phyloP scores from a whole-genome alignment of 2,797 vertebrate species.

The Syngnathus acus region DNA sequence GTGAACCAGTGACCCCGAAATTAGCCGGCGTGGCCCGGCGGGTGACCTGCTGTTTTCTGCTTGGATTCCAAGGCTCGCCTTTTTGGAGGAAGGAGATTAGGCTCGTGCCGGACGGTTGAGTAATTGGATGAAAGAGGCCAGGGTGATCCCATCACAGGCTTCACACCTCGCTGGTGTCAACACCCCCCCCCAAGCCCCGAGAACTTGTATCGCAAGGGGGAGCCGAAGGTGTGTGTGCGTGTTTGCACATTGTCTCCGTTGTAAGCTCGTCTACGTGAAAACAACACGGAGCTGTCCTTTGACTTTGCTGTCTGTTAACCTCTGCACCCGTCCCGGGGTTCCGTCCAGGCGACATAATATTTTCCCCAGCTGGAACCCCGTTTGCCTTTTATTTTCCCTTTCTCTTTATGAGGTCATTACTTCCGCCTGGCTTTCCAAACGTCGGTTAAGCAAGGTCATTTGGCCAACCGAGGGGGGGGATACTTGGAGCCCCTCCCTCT shows the following conservation, averaged over 20 bases:
- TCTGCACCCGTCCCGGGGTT: conserved; percentile 38
- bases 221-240: conserved; percentile 9
- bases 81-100: conserved; percentile 61
- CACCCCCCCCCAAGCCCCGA: conserved; percentile 22
- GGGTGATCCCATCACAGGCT: conserved; percentile 58
- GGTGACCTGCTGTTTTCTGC: conserved; percentile 57
- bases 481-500: conserved; percentile 6
- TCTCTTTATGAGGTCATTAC: conserved; percentile 59
- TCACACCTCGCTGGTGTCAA: conserved; percentile 49
- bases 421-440: conserved; percentile 60
- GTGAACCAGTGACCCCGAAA: conserved; percentile 37
- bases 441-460: conserved; percentile 52
- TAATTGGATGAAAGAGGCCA: conserved; percentile 59
- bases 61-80: conserved; percentile 46
- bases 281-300: conserved; percentile 9
- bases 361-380: conserved; percentile 40
- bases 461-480: conserved; percentile 14
- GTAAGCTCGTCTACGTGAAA: conserved; percentile 8
- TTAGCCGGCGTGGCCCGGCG: conserved; percentile 51
- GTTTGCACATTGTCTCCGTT: neutral
- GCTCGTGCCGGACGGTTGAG: conserved; percentile 48
- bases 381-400: conserved; percentile 18
- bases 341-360: conserved; percentile 55
- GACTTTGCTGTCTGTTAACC: conserved; percentile 44
- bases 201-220: conserved; percentile 33